Evolutionary conservation across 2,797 vertebrate genomes (phyloP).

Genomic region (Falco peregrinus): DNA sequence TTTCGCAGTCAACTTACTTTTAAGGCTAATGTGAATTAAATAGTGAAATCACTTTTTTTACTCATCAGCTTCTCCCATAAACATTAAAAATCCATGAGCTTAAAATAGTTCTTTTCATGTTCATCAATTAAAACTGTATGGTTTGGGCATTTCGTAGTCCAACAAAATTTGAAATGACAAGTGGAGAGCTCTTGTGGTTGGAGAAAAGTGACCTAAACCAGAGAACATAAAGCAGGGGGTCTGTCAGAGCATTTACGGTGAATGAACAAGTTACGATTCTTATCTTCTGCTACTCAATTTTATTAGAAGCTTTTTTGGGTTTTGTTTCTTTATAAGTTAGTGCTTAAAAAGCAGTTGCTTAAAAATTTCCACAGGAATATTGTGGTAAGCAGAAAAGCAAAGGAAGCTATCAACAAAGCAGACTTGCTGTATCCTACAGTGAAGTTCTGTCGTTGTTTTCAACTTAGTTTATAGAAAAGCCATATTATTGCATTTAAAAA

Average conservation of each 20-base stretch:
- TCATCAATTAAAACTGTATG: neutral
- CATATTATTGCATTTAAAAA: neutral
- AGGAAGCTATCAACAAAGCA: neutral
- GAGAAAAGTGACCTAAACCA: neutral
- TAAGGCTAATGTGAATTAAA: neutral
- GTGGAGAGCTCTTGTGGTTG: neutral
- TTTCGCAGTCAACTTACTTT: neutral
- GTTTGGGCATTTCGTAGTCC: neutral
- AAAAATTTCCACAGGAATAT: neutral
- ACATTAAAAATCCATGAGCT: fast-evolving
- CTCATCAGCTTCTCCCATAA: neutral
- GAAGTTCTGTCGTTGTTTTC: neutral
- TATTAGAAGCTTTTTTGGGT: neutral
- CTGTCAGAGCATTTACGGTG: neutral
- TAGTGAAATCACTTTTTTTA: neutral
- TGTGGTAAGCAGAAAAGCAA: neutral
- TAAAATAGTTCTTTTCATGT: neutral
- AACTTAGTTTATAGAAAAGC: neutral
- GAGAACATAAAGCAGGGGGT: neutral
- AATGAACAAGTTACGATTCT: neutral
- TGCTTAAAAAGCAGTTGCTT: neutral
- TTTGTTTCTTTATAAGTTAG: neutral
- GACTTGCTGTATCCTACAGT: fast-evolving
- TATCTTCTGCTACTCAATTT: neutral
- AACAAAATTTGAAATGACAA: neutral